These are phyloP conservation scores for Lasioglossum zephyrum DNA, from an alignment of 2,888 invertebrate genomes.

Conservation along the genomic window DNA sequence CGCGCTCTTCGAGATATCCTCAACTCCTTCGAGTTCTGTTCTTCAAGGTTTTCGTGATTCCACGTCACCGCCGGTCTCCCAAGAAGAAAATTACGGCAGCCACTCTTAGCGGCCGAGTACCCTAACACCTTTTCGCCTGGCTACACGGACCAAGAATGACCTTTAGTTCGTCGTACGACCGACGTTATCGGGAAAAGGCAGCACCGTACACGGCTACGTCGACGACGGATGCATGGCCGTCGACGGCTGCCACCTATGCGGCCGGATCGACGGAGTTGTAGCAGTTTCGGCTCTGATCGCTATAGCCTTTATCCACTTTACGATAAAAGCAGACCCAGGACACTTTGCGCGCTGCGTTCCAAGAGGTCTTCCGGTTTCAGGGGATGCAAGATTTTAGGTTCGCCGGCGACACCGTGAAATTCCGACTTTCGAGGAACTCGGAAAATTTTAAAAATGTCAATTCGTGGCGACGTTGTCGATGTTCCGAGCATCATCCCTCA, in stretches of 20 bases:
- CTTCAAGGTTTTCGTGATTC: neutral
- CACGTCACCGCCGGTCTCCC: neutral
- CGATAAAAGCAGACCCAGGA: neutral
- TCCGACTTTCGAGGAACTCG: neutral
- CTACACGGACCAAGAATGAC: neutral
- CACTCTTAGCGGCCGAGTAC: slow-evolving; percentile 2
- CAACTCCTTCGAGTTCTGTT: neutral
- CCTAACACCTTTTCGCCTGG: neutral
- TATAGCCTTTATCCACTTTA: slow-evolving; percentile 23
- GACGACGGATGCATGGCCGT: slow-evolving; percentile 72
- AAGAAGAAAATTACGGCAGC: slow-evolving; percentile 40
- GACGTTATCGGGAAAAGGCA: slow-evolving; percentile 45
- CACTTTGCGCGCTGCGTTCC: neutral
- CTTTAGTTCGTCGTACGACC: slow-evolving; percentile 56
- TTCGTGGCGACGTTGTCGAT: neutral
- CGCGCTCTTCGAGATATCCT: slow-evolving; percentile 6
- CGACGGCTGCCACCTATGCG: slow-evolving; percentile 77
- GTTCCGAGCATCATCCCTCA: too few species aligned
- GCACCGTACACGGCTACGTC: slow-evolving; percentile 59
- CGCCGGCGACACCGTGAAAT: neutral
- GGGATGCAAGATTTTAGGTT: neutral
- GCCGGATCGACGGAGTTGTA: slow-evolving; percentile 38
- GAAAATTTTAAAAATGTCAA: neutral
- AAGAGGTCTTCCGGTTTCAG: neutral
- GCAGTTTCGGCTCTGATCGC: slow-evolving; percentile 23